A percentile compares a stretch with the other conserved stretches of the same genome.
Conservation (phyloP, 2,797 vertebrate genomes). For the Alouatta caraya region DNA sequence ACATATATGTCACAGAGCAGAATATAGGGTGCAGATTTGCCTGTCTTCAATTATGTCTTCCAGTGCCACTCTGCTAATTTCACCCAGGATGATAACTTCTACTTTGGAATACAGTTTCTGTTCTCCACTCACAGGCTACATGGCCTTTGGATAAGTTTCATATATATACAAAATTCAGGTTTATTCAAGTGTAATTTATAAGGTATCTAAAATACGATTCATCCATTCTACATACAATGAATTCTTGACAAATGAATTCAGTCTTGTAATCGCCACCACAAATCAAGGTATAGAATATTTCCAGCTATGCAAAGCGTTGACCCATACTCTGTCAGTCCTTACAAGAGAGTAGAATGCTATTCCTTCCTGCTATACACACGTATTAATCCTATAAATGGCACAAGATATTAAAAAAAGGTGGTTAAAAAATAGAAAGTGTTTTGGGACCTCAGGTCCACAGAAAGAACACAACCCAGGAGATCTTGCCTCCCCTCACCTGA, state of each 20-base stretch:
- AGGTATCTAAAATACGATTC: neutral
- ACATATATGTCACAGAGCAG: neutral
- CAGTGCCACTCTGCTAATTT: neutral
- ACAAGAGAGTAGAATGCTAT: neutral
- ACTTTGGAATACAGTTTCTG: neutral
- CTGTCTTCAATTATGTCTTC: neutral
- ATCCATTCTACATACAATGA: neutral
- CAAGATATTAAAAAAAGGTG: neutral
- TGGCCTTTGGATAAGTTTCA: neutral
- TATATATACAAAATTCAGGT: neutral
- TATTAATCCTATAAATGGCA: neutral
- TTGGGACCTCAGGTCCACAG: neutral
- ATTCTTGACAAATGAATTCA: neutral
- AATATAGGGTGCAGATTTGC: neutral
- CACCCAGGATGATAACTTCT: neutral
- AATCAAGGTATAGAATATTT: neutral
- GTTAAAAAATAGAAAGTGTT: neutral
- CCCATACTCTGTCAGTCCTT: neutral
- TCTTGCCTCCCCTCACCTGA: neutral
- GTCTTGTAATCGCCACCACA: neutral
- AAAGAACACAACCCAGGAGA: neutral
- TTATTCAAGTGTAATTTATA: neutral
- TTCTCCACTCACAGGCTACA: neutral
- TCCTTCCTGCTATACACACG: neutral
- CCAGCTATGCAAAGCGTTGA: neutral